These are phyloP conservation scores for Wiebesia pumilae DNA, from an alignment of 1,140 invertebrate genomes.

Conservation along the genomic window DNA sequence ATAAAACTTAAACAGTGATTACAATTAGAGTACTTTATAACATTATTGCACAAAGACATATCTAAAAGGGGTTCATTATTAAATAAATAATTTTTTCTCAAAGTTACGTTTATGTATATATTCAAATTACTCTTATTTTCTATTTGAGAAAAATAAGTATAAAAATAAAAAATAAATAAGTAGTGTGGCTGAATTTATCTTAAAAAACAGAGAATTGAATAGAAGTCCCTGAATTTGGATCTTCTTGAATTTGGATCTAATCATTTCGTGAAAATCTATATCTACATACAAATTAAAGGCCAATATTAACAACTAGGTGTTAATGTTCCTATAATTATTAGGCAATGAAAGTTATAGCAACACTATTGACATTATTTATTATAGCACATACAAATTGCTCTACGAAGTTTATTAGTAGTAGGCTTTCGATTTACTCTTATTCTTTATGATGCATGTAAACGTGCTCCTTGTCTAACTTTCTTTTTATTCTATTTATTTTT, in stretches of 20 bases:
- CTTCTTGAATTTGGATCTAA: background rate
- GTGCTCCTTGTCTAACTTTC: too few relatives aligned
- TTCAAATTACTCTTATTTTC: too few relatives aligned
- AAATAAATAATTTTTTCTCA: too few relatives aligned
- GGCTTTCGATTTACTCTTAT: background rate
- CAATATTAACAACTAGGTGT: background rate
- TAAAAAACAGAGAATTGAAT: background rate
- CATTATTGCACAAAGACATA: too few relatives aligned
- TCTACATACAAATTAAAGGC: background rate
- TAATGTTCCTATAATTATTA: background rate
- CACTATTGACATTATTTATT: slow-evolving; percentile 39
- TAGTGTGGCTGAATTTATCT: background rate
- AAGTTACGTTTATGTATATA: too few relatives aligned
- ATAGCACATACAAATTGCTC: background rate
- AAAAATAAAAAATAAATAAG: too few relatives aligned
- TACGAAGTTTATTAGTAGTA: background rate
- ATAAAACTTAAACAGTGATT: background rate
- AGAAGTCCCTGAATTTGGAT: background rate
- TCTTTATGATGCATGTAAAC: background rate
- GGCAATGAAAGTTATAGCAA: slow-evolving; percentile 37
- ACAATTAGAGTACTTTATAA: too few relatives aligned
- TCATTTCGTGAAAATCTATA: background rate
- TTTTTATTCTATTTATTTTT: too few relatives aligned
- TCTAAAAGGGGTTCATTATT: too few relatives aligned
- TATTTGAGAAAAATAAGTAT: too few relatives aligned